Conservation (phyloP, 1,140 invertebrate species). For the Neotoxoptera formosana region DNA sequence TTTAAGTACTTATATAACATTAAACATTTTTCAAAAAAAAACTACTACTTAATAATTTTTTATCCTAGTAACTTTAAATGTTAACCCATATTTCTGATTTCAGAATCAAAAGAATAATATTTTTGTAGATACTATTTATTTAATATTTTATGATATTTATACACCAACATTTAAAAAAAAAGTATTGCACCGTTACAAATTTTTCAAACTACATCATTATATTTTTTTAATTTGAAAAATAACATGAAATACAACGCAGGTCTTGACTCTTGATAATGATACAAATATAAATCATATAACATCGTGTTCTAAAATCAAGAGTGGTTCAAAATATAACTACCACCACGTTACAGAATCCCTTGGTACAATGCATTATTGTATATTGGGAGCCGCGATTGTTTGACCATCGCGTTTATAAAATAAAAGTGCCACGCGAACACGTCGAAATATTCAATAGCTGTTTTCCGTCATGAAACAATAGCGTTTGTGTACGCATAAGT, state of each 20-base stretch:
- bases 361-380: neutral
- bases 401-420: neutral
- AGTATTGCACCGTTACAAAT: too few species aligned
- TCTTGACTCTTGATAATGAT: neutral
- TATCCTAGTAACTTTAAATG: too few species aligned
- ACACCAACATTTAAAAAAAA: too few species aligned
- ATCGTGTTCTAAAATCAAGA: neutral
- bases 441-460: neutral
- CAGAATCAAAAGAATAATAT: neutral
- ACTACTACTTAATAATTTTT: neutral
- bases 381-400: neutral
- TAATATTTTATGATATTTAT: too few species aligned
- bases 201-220: neutral
- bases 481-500: neutral
- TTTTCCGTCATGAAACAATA: constrained; percentile 29
- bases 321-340: neutral
- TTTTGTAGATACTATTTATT: neutral
- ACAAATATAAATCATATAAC: neutral
- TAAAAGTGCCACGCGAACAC: neutral
- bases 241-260: neutral
- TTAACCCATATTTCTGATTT: neutral
- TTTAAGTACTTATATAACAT: too few species aligned
- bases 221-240: neutral
- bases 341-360: neutral
- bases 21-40: too few species aligned